These are phyloP conservation scores for Ommatoiulus sabulosus DNA, from an alignment of 2,888 invertebrate species.

Conservation along the genomic window DNA sequence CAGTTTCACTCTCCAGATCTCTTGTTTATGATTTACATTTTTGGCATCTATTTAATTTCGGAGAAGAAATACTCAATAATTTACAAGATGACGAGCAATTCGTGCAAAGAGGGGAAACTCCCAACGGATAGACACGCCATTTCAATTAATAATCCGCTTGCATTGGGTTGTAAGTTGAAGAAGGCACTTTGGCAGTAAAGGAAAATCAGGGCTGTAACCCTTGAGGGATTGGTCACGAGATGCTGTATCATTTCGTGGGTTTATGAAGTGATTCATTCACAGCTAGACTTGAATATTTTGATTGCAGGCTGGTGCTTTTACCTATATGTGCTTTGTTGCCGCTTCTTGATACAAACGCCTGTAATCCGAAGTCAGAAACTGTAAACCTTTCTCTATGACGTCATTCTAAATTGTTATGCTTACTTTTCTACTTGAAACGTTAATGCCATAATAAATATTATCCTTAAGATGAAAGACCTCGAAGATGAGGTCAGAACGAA, in stretches of 20 bases:
- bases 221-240: slow-evolving; percentile 1
- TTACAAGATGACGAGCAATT: not conserved
- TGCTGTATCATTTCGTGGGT: not conserved
- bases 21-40: slow-evolving; percentile 35
- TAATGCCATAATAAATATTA: slow-evolving; percentile 47
- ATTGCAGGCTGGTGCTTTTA: not conserved
- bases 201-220: not conserved
- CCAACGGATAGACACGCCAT: not conserved
- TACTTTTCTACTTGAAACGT: slow-evolving; percentile 25
- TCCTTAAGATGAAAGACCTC: slow-evolving; percentile 38
- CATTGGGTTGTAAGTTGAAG: not conserved
- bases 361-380: not conserved
- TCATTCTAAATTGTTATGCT: slow-evolving; percentile 25
- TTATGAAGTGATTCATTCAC: not conserved
- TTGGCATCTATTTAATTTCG: not conserved
- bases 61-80: not conserved
- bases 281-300: not conserved
- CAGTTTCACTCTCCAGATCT: not conserved
- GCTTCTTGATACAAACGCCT: not conserved
- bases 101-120: not conserved
- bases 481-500: slow-evolving; percentile 26
- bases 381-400: slow-evolving; percentile 1
- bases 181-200: not conserved
- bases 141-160: not conserved
- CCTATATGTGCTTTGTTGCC: not conserved